A percentile compares a stretch with the other conserved stretches of the same genome.
Evolutionary conservation across 2,888 invertebrate species (phyloP).

Genomic region (Amphipoea lucens): DNA sequence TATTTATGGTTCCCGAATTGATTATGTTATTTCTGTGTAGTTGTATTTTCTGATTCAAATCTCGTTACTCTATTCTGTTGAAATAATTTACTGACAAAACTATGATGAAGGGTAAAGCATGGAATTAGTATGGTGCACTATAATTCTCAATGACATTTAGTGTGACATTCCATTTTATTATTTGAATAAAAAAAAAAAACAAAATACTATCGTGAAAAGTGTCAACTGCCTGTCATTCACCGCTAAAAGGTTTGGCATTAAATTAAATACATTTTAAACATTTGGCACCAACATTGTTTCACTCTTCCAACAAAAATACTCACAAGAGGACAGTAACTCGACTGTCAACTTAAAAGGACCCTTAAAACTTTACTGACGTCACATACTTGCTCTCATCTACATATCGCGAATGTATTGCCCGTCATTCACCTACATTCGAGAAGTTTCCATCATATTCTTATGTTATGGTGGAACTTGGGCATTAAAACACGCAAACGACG

Average conservation of each 20-base stretch:
- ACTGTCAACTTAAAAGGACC: constrained; percentile 35
- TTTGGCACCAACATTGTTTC: constrained; percentile 11
- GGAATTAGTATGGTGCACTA: background rate
- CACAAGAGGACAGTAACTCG: constrained; percentile 23
- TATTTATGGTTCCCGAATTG: constrained; percentile 35
- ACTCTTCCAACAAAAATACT: constrained; percentile 20
- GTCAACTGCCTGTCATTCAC: background rate
- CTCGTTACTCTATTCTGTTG: background rate
- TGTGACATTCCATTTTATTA: background rate
- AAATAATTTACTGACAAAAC: background rate
- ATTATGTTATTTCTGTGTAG: constrained; percentile 9
- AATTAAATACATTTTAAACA: constrained; percentile 13
- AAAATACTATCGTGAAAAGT: background rate
- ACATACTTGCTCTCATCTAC: constrained; percentile 48
- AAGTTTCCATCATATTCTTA: constrained; percentile 66
- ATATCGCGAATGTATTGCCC: constrained; percentile 58
- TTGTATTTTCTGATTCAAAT: background rate
- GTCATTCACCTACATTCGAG: constrained; percentile 58
- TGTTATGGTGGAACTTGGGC: constrained; percentile 66
- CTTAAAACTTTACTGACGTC: constrained; percentile 50
- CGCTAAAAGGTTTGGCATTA: background rate
- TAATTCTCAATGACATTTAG: background rate
- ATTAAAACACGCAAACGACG: constrained; percentile 67
- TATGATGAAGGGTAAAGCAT: background rate
- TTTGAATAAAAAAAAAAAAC: background rate